These are phyloP conservation scores for Trichomycterus rosablanca DNA, from an alignment of 2,113 vertebrate species.

Conservation along the genomic window DNA sequence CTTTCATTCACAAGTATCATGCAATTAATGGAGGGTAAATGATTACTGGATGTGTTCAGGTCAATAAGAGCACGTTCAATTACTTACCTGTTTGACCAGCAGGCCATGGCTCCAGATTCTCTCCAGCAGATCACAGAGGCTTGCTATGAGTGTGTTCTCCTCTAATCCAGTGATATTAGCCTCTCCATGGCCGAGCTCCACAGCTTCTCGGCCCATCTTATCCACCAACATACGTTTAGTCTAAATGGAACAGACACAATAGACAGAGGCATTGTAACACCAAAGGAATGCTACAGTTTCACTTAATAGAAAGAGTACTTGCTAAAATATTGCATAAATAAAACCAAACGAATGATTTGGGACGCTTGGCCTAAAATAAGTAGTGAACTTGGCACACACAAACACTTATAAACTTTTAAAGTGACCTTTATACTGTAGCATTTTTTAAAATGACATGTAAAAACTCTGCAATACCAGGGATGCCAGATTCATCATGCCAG, in stretches of 20 bases:
- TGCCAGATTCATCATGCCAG: too few species aligned
- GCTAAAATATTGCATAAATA: not conserved
- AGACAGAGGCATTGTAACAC: not conserved
- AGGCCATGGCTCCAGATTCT: conserved; percentile 97
- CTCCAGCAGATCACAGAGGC: conserved; percentile 92
- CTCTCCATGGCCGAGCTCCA: conserved; percentile 90
- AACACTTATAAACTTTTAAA: too few species aligned
- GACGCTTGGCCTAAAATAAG: too few species aligned
- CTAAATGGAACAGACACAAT: conserved; percentile 56
- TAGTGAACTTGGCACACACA: too few species aligned
- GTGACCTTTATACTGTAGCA: too few species aligned
- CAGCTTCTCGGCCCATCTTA: conserved; percentile 92
- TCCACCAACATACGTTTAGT: conserved; percentile 97
- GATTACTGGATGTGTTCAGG: too few species aligned
- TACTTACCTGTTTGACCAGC: conserved; percentile 86
- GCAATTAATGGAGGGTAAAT: too few species aligned
- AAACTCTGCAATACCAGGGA: too few species aligned
- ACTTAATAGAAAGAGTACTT: not conserved
- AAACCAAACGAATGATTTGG: not conserved
- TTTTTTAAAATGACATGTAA: too few species aligned
- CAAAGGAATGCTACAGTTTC: not conserved
- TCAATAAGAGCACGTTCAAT: not conserved
- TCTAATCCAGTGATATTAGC: conserved; percentile 89
- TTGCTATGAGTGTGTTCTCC: conserved; percentile 91
- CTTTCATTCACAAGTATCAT: too few species aligned